Percentiles rank a stretch among this genome's conserved stretches.
Conservation (phyloP, 2,113 vertebrate species). For the Raja brachyura region DNA sequence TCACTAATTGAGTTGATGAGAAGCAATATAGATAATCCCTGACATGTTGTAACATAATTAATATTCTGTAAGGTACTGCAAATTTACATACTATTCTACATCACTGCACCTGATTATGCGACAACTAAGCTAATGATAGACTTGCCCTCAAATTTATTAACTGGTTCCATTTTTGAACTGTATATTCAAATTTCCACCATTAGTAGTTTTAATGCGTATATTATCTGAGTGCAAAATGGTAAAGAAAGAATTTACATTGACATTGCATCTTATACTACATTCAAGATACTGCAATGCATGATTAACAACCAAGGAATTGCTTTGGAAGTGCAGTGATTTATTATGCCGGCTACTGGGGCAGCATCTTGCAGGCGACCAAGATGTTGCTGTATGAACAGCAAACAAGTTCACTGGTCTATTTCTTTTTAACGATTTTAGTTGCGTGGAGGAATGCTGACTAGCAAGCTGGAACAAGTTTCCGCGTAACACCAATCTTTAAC, state of each 20-base stretch:
- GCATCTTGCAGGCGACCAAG: not conserved
- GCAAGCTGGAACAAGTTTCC: not conserved
- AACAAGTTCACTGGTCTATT: not conserved
- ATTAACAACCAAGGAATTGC: not conserved
- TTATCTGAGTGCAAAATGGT: not conserved
- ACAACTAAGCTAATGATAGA: conserved; percentile 19
- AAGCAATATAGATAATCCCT: conserved; percentile 23
- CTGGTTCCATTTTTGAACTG: not conserved
- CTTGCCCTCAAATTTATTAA: conserved; percentile 22
- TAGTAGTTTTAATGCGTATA: not conserved
- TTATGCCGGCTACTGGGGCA: not conserved
- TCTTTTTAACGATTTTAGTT: not conserved
- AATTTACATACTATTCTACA: conserved; percentile 35
- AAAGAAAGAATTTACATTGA: conserved; percentile 24
- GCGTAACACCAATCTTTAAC: not conserved
- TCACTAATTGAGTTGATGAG: conserved; percentile 30
- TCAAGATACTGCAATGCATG: not conserved
- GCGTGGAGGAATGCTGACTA: not conserved
- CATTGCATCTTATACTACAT: not conserved
- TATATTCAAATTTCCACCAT: not conserved
- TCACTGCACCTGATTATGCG: conserved; percentile 20
- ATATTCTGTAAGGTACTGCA: conserved; percentile 17
- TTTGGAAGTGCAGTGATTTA: not conserved
- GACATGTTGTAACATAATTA: conserved; percentile 35
- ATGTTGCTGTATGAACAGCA: not conserved